Percentiles rank a stretch among this genome's conserved stretches.
These are phyloP conservation scores for Aphelinus certus DNA, from an alignment of 1,140 invertebrate species.

Conservation along the genomic window DNA sequence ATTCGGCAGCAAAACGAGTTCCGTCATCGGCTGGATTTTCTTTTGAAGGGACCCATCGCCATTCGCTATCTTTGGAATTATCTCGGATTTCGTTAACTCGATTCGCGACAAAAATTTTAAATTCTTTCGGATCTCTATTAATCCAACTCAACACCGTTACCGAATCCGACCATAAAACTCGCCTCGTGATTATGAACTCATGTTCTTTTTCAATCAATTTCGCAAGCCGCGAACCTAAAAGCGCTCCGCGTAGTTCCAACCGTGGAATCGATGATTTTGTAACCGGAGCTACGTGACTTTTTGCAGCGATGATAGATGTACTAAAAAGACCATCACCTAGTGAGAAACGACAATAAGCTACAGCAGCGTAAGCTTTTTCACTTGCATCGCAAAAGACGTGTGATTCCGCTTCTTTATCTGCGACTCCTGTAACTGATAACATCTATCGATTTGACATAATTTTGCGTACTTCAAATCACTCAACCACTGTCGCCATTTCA, in stretches of 20 bases:
- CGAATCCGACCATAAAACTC: constrained; percentile 13
- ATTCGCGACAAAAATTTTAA: constrained; percentile 9
- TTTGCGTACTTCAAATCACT: not conserved
- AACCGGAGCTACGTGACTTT: not conserved
- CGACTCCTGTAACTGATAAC: not conserved
- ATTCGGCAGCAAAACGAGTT: not conserved
- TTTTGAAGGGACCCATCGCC: not conserved
- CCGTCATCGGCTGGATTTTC: constrained; percentile 9
- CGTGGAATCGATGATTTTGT: not conserved
- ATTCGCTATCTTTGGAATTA: not conserved
- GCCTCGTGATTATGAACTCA: not conserved
- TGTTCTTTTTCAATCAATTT: not conserved
- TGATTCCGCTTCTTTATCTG: not conserved
- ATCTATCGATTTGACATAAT: not conserved
- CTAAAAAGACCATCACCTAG: not conserved
- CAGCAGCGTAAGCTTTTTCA: constrained; percentile 5
- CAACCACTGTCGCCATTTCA: not conserved
- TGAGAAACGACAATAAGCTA: constrained; percentile 8
- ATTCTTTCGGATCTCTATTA: not conserved
- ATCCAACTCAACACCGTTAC: constrained; percentile 17
- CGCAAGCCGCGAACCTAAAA: not conserved
- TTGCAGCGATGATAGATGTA: not conserved
- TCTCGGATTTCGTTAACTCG: constrained; percentile 5
- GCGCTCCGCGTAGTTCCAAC: constrained; percentile 18
- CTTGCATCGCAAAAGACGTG: constrained; percentile 17